Evolutionary conservation across 2,888 invertebrate species (phyloP).

Genomic region (Epiblema foenella): DNA sequence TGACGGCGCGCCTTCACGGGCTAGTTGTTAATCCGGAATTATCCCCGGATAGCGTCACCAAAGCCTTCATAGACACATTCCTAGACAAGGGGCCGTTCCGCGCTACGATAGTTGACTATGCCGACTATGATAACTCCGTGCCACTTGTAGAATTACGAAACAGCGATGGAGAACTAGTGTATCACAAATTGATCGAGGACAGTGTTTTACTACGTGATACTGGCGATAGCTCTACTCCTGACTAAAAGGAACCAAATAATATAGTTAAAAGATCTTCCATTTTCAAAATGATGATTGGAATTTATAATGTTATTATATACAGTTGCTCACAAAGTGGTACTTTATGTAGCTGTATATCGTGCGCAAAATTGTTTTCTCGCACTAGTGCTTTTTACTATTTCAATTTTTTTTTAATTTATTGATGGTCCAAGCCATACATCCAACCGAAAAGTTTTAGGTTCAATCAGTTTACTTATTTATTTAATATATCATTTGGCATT

Average conservation of each 20-base stretch:
- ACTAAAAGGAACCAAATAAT: background rate
- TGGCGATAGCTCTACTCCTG: constrained; percentile 7
- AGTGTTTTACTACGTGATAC: constrained; percentile 17
- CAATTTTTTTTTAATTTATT: too few relatives aligned
- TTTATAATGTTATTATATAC: background rate
- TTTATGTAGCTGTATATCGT: too few relatives aligned
- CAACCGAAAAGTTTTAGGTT: too few relatives aligned
- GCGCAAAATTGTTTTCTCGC: too few relatives aligned
- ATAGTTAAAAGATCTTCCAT: background rate
- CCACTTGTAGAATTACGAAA: constrained; percentile 29
- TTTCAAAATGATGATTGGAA: background rate
- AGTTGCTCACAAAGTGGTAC: too few relatives aligned
- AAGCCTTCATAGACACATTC: constrained; percentile 20
- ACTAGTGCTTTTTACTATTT: too few relatives aligned
- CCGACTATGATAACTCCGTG: constrained; percentile 19
- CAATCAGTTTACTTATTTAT: too few relatives aligned
- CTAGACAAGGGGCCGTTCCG: constrained; percentile 48
- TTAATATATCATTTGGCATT: too few relatives aligned
- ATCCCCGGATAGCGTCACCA: constrained; percentile 6
- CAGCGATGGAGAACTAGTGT: constrained; percentile 15
- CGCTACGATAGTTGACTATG: constrained; percentile 26
- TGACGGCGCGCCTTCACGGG: constrained; percentile 28
- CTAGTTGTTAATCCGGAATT: constrained; percentile 21
- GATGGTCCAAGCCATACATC: too few relatives aligned
- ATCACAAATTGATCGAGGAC: constrained; percentile 23